Conservation (phyloP, 1,140 invertebrate species). For the Euborellia annulipes region DNA sequence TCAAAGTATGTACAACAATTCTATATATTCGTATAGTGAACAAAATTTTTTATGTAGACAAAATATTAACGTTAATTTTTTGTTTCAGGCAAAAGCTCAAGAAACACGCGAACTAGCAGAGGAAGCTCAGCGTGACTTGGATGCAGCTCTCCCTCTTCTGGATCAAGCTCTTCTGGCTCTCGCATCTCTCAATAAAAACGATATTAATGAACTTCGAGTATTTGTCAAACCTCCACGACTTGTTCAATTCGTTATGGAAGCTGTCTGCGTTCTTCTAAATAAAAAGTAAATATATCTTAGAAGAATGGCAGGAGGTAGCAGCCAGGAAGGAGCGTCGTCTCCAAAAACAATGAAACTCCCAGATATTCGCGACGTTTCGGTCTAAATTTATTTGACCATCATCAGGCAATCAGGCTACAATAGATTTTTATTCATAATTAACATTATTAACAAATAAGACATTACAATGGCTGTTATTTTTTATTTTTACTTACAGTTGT, state of each 20-base stretch:
- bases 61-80: background rate
- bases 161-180: conserved; percentile 68
- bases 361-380: no score
- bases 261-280: conserved; percentile 66
- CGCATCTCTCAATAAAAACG: conserved; percentile 71
- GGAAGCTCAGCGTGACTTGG: conserved; percentile 71
- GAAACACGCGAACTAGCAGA: conserved; percentile 67
- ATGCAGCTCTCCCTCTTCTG: conserved; percentile 66
- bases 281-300: conserved; percentile 45
- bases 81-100: conserved; percentile 54
- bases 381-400: no score
- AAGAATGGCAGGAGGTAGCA: no score
- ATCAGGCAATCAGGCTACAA: no score
- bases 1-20: conserved; percentile 41
- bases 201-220: conserved; percentile 76
- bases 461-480: no score
- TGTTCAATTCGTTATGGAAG: conserved; percentile 82
- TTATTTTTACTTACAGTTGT: no score
- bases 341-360: no score
- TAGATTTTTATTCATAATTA: no score
- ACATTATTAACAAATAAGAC: no score
- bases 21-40: background rate
- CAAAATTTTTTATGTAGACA: background rate
- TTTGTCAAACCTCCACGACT: conserved; percentile 77
- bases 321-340: no score